A percentile compares a stretch with the other conserved stretches of the same genome.
These are phyloP conservation scores for Helicoverpa assulta DNA, from an alignment of 2,888 invertebrate species.

Conservation along the genomic window DNA sequence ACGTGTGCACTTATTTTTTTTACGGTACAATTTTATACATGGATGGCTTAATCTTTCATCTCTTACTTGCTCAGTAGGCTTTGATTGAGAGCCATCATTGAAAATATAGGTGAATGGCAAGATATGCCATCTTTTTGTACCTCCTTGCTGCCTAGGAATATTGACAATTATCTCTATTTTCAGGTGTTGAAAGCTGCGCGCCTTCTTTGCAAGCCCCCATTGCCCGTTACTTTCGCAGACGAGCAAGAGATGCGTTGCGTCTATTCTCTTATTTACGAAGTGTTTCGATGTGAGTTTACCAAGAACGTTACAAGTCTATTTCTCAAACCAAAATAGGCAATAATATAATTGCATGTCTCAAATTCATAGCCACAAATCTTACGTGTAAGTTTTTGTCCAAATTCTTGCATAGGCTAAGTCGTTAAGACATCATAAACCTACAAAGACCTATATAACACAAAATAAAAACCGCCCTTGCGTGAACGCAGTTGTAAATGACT, in stretches of 20 bases:
- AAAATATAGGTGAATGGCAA: too few relatives aligned
- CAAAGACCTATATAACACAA: conserved; percentile 41
- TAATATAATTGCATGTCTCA: conserved; percentile 26
- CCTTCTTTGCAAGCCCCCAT: conserved; percentile 87
- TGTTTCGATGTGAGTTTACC: conserved; percentile 92
- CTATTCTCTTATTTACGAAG: conserved; percentile 93
- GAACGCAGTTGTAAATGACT: conserved; percentile 53
- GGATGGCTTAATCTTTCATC: too few relatives aligned
- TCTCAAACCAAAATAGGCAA: conserved; percentile 8
- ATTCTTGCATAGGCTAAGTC: conserved; percentile 23
- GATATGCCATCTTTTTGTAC: too few relatives aligned
- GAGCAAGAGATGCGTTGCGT: conserved; percentile 94
- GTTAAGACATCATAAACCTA: conserved; percentile 39
- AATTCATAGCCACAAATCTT: conserved; percentile 21
- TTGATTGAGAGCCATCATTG: too few relatives aligned
- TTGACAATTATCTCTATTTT: neutral
- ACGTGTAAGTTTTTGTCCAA: conserved; percentile 16
- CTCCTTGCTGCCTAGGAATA: too few relatives aligned
- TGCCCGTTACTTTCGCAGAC: conserved; percentile 88
- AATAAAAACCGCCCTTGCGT: conserved; percentile 51
- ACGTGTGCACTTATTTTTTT: too few relatives aligned
- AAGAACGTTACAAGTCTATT: conserved; percentile 11
- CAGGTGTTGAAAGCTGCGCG: conserved; percentile 90
- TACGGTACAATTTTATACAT: too few relatives aligned
- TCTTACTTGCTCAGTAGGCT: too few relatives aligned